Evolutionary conservation across 2,888 invertebrate species (phyloP).

Genomic region (Serripes groenlandicus): DNA sequence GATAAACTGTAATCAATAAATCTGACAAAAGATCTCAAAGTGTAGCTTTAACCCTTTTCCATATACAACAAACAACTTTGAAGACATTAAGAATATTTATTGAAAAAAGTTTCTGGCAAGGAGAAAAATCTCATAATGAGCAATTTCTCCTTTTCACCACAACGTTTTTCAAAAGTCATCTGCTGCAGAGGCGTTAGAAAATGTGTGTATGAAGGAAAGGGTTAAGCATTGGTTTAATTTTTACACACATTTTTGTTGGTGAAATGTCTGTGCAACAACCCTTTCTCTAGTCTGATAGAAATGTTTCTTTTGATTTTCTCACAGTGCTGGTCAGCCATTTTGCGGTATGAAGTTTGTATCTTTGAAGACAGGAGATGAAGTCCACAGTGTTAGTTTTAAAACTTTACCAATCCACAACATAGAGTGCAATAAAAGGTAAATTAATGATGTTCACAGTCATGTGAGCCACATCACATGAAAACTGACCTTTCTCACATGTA

Average conservation of each 20-base stretch:
- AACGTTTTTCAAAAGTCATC: background rate
- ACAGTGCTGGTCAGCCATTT: conserved; percentile 86
- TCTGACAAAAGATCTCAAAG: background rate
- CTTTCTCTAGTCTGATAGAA: background rate
- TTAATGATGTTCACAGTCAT: background rate
- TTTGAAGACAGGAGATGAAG: conserved; percentile 92
- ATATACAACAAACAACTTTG: too few relatives aligned
- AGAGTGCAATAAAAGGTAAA: conserved; percentile 91
- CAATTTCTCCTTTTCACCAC: background rate
- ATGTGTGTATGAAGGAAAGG: too few relatives aligned
- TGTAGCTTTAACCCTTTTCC: background rate
- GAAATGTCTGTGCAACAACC: too few relatives aligned
- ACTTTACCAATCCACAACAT: conserved; percentile 94
- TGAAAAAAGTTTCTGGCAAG: background rate
- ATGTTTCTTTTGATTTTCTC: conserved; percentile 20
- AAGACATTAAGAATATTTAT: background rate
- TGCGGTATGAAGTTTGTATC: conserved; percentile 89
- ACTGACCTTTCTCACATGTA: too few relatives aligned
- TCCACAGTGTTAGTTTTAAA: conserved; percentile 97
- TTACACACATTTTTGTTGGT: too few relatives aligned
- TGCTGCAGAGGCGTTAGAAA: too few relatives aligned
- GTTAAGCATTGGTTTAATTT: too few relatives aligned
- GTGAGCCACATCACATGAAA: too few relatives aligned
- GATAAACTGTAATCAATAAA: background rate
- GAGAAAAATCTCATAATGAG: background rate